phyloP scores from a whole-genome alignment of 2,797 vertebrate species.

The Botia almorhae region DNA sequence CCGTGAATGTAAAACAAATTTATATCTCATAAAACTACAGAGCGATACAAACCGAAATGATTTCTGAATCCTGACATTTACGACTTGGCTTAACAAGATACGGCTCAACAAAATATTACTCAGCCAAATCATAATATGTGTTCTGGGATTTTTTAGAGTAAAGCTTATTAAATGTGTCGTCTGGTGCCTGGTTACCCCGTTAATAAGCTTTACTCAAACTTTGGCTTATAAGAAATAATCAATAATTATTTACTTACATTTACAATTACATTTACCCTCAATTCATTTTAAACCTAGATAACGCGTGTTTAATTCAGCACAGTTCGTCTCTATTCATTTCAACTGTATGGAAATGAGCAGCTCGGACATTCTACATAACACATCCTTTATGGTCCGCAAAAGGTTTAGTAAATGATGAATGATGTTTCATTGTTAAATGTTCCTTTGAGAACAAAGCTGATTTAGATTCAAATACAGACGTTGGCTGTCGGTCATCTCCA shows the following conservation, averaged over 20 bases:
- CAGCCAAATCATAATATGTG: too few relatives aligned
- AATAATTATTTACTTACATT: not conserved
- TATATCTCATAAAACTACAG: not conserved
- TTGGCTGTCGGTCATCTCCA: too few relatives aligned
- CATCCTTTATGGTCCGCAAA: too few relatives aligned
- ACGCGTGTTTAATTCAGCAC: not conserved
- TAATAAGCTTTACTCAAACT: too few relatives aligned
- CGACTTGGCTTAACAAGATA: not conserved
- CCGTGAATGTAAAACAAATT: not conserved
- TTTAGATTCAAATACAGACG: not conserved
- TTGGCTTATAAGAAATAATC: not conserved
- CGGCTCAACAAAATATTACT: not conserved
- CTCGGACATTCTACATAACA: too few relatives aligned
- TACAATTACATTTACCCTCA: too few relatives aligned
- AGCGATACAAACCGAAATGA: not conserved
- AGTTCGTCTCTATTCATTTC: not conserved
- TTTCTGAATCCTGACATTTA: not conserved
- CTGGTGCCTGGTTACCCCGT: too few relatives aligned
- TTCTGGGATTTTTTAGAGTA: not conserved
- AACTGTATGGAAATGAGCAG: not conserved
- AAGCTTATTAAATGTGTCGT: not conserved
- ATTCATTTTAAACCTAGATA: not conserved
- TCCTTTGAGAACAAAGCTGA: not conserved
- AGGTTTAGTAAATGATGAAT: not conserved
- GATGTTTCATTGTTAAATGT: too few relatives aligned